phyloP scores from a whole-genome alignment of 2,113 vertebrate species.

The Pampusana beccarii region DNA sequence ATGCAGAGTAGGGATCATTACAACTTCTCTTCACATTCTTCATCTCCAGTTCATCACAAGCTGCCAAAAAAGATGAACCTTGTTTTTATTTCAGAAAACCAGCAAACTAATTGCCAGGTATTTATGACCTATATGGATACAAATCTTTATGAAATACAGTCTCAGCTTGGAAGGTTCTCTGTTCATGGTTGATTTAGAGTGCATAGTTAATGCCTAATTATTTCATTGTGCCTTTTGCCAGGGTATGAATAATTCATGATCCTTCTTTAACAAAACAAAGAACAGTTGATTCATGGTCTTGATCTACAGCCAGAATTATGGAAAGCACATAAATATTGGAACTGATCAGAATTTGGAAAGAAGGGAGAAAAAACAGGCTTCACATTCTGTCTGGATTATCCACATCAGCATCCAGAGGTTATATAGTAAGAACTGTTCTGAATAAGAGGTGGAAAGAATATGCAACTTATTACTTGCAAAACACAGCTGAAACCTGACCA shows the following conservation, averaged over 20 bases:
- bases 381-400: not conserved
- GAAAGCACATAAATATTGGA: not conserved
- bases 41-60: not conserved
- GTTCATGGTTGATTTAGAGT: conserved; percentile 23
- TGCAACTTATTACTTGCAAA: conserved; percentile 18
- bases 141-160: conserved; percentile 20
- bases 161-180: not conserved
- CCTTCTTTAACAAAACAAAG: conserved; percentile 39
- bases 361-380: not conserved
- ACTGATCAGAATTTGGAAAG: not conserved
- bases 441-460: conserved; percentile 5
- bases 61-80: not conserved
- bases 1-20: not conserved
- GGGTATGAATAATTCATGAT: conserved; percentile 55
- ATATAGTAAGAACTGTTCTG: not conserved
- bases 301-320: conserved; percentile 33
- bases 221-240: conserved; percentile 46
- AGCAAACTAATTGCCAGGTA: conserved; percentile 18
- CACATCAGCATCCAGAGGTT: not conserved
- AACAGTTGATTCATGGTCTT: conserved; percentile 27
- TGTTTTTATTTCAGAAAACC: conserved; percentile 25
- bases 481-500: not conserved
- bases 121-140: not conserved
- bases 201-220: conserved; percentile 32
- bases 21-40: not conserved